These are phyloP conservation scores for Darevskia mixta DNA, from an alignment of 2,797 vertebrate genomes.

Conservation along the genomic window DNA sequence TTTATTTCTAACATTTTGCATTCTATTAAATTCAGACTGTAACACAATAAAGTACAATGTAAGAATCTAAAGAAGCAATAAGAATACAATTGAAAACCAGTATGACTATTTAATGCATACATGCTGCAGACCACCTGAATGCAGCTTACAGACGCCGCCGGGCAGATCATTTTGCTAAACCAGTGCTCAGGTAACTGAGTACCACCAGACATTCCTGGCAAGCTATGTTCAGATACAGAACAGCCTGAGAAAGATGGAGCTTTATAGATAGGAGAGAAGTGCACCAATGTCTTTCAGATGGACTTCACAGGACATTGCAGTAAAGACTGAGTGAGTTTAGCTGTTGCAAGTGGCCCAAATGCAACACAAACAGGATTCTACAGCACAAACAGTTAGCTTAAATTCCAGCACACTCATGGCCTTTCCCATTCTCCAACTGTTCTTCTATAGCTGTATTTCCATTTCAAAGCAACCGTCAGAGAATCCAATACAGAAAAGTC, in stretches of 20 bases:
- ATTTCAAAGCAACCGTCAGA: not conserved
- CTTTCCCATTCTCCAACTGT: not conserved
- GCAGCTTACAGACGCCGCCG: too few relatives aligned
- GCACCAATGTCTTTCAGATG: not conserved
- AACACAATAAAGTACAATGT: too few relatives aligned
- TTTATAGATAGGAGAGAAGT: not conserved
- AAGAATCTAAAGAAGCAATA: too few relatives aligned
- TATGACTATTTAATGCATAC: too few relatives aligned
- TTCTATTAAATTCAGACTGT: too few relatives aligned
- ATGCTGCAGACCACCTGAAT: not conserved
- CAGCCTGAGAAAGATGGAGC: not conserved
- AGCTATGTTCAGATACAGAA: not conserved
- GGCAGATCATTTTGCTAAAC: not conserved
- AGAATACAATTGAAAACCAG: too few relatives aligned
- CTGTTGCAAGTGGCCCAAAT: not conserved
- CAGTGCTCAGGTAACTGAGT: too few relatives aligned
- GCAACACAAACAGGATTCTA: not conserved
- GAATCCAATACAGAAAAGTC: not conserved
- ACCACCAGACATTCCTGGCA: not conserved
- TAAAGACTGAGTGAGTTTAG: not conserved
- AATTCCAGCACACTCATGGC: not conserved
- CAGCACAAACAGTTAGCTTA: not conserved
- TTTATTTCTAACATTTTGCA: too few relatives aligned
- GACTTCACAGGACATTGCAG: not conserved
- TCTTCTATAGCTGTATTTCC: not conserved